A percentile compares a stretch with the other conserved stretches of the same genome.
Evolutionary conservation across 2,888 invertebrate species (phyloP).

Genomic region (Beris chalybata): DNA sequence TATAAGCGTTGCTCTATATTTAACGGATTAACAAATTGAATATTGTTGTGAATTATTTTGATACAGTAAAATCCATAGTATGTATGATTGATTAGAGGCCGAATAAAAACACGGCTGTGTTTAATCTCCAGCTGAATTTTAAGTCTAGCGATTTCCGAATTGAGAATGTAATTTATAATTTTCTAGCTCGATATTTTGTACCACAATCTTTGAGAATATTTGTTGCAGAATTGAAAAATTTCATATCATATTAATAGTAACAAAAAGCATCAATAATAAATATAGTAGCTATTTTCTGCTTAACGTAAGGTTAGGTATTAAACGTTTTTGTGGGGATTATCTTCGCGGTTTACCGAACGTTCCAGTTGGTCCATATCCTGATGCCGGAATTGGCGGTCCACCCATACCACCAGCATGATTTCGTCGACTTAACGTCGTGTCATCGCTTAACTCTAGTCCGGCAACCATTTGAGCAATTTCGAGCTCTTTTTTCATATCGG

Average conservation of each 20-base stretch:
- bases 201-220: no score
- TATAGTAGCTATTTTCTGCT: constrained; percentile 12
- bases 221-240: not conserved
- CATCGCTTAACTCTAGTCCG: constrained; percentile 81
- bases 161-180: no score
- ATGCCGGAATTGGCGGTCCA: constrained; percentile 35
- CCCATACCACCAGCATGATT: constrained; percentile 41
- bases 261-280: constrained; percentile 29
- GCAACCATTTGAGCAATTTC: constrained; percentile 93
- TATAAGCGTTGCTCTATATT: no score
- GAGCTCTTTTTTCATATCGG: constrained; percentile 83
- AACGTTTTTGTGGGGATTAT: constrained; percentile 42
- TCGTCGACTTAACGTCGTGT: constrained; percentile 60
- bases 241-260: not conserved
- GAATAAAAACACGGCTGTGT: no score
- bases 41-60: no score
- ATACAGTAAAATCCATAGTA: no score
- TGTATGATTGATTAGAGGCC: no score
- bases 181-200: no score
- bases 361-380: constrained; percentile 45
- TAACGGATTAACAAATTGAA: no score
- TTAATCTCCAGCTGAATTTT: no score
- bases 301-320: not conserved
- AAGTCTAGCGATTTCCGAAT: no score
- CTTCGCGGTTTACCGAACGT: constrained; percentile 55